Percentiles rank a stretch among this genome's conserved stretches.
Evolutionary conservation across 2,888 invertebrate species (phyloP).

Genomic region (Lutraria lutraria): DNA sequence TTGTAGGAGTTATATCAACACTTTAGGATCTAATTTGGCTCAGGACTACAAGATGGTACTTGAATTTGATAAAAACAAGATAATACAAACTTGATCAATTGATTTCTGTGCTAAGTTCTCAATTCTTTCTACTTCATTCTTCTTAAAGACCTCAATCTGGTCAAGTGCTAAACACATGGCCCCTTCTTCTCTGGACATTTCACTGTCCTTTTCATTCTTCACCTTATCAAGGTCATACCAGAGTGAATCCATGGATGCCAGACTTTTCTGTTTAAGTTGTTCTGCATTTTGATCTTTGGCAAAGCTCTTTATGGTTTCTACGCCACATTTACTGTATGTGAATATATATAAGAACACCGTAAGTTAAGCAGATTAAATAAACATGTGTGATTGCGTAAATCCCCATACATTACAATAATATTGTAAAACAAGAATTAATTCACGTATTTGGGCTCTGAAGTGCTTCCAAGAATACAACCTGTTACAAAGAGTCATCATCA

Average conservation of each 20-base stretch:
- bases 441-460: no score
- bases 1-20: no score
- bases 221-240: not conserved
- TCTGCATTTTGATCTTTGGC: not conserved
- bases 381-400: no score
- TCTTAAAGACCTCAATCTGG: not conserved
- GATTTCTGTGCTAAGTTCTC: not conserved
- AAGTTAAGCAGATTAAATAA: no score
- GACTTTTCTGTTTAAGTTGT: not conserved
- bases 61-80: no score
- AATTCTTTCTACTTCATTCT: not conserved
- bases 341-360: not conserved
- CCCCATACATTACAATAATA: no score
- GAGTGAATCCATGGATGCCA: not conserved
- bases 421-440: no score
- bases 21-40: no score
- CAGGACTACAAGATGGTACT: no score
- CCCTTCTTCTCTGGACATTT: not conserved
- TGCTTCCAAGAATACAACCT: no score
- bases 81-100: not conserved
- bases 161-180: not conserved
- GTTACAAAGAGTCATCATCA: no score
- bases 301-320: not conserved
- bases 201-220: not conserved
- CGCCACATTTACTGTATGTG: not conserved